These are phyloP conservation scores for Isichthys henryi DNA, from an alignment of 2,113 vertebrate species.

Conservation along the genomic window DNA sequence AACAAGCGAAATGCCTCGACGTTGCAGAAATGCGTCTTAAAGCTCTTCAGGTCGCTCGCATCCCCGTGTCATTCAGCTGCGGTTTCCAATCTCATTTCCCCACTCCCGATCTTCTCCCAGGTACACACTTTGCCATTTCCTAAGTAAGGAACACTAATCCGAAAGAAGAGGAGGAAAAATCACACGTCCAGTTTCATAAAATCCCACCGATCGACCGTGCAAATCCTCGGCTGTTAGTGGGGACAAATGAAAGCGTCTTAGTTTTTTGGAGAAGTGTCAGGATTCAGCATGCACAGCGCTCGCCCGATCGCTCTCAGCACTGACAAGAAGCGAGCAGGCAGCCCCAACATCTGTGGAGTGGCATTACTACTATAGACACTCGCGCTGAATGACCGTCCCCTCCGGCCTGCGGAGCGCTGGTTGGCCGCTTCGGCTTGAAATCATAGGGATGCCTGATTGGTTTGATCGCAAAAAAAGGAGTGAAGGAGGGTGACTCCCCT, in stretches of 20 bases:
- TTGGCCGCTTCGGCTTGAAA: constrained; percentile 2
- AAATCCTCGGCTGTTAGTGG: constrained; percentile 10
- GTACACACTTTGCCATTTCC: constrained; percentile 65
- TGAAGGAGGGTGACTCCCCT: background rate
- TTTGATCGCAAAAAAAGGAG: constrained; percentile 3
- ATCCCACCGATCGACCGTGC: constrained; percentile 21
- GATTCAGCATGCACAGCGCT: background rate
- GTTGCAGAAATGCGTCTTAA: constrained; percentile 32
- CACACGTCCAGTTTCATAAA: constrained; percentile 26
- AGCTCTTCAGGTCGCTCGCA: constrained; percentile 64
- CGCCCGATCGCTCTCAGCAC: background rate
- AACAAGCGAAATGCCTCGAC: constrained; percentile 35
- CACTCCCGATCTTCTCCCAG: constrained; percentile 63
- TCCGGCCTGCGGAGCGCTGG: background rate
- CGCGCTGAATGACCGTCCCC: background rate
- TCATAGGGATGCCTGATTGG: constrained; percentile 14
- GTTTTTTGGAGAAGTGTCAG: background rate
- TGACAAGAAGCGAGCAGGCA: constrained; percentile 16
- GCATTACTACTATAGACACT: background rate
- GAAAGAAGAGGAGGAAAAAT: constrained; percentile 45
- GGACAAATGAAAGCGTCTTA: background rate
- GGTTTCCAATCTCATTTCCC: constrained; percentile 57
- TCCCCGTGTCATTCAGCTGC: constrained; percentile 70
- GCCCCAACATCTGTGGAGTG: constrained; percentile 16
- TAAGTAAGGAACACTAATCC: constrained; percentile 37